Base-by-base conservation (phyloP, 2,888 invertebrate genomes). In the Heliconius ethilla region DNA sequence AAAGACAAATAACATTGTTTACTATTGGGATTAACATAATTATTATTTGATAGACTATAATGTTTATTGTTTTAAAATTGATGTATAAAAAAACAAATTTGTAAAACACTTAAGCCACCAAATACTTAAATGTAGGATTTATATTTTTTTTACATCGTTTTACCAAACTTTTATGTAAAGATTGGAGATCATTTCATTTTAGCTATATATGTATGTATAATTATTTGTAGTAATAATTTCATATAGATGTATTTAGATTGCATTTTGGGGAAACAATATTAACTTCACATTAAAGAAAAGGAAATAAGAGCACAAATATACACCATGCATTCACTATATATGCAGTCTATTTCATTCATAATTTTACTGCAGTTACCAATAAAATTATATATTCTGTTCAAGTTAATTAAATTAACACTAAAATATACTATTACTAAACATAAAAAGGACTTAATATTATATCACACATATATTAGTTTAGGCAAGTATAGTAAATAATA, bases 391-490 rank as follows among this genome's bases (percentile, higher is more conserved):
- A 22, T 37, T n/a, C 66, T n/a, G 22, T n/a, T 22, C 3, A 33
- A 11, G 33, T 11, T n/a, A 37, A 33, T 67, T 67, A 25, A 67
- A 37, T 67, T 67, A 67, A n/a, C 4, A n/a, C 37, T 25, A 69
- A 69, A 69, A 69, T 69, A 40, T 25, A 67, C 33, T 37, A 40
- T 37, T 40, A 45, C 25, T n/a, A 40, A 25, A 69, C 6, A 40
- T 45, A 9, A 69, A 69, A 69, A 69, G 6, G 13, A 69, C 25
- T 69, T 69, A 69, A 40, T n/a, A 40, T 9, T 69, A 69, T 69
- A 69, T 69, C 69, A 69, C 69, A 45, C 69, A 40, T 45, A 45
- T n/a, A 45, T 45, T 69, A 69, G 15, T 37, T 15, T 69, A 45
- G 69, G 69, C 69, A 69, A 69, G 69, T 25, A 40, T 69, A 25